Evolutionary conservation across 2,888 invertebrate species (phyloP).

Genomic region (Euclidia mi): DNA sequence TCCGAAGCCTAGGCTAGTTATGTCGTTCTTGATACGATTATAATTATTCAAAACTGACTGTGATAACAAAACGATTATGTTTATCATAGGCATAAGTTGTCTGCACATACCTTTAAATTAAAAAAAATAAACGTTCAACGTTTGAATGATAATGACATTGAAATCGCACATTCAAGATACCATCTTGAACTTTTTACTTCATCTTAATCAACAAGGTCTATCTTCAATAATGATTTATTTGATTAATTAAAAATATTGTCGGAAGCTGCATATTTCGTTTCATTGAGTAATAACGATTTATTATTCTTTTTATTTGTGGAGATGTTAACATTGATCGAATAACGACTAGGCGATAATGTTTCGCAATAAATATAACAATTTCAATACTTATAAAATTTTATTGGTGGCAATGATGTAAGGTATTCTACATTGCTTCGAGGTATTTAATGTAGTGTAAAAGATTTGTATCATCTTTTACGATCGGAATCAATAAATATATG

Average conservation of each 20-base stretch:
- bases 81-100: too few relatives aligned
- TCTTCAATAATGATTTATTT: conserved; percentile 19
- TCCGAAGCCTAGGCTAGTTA: too few relatives aligned
- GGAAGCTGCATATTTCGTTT: conserved; percentile 20
- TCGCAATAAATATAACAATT: conserved; percentile 47
- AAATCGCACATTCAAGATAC: conserved; percentile 1
- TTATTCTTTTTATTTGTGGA: conserved; percentile 16
- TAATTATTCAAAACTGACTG: not conserved
- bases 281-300: conserved; percentile 22
- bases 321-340: conserved; percentile 44
- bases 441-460: conserved; percentile 10
- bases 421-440: not conserved
- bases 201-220: conserved; percentile 16
- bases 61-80: too few relatives aligned
- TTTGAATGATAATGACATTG: conserved; percentile 14
- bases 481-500: conserved; percentile 15
- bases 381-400: conserved; percentile 44
- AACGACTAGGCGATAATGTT: conserved; percentile 40
- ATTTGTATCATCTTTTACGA: conserved; percentile 28
- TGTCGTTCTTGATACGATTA: not conserved
- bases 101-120: not conserved
- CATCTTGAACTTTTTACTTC: conserved; percentile 11
- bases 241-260: conserved; percentile 29
- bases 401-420: conserved; percentile 18
- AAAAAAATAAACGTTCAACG: not conserved